Base-by-base conservation (phyloP, 1,140 invertebrate species). In the Orussus abietinus region DNA sequence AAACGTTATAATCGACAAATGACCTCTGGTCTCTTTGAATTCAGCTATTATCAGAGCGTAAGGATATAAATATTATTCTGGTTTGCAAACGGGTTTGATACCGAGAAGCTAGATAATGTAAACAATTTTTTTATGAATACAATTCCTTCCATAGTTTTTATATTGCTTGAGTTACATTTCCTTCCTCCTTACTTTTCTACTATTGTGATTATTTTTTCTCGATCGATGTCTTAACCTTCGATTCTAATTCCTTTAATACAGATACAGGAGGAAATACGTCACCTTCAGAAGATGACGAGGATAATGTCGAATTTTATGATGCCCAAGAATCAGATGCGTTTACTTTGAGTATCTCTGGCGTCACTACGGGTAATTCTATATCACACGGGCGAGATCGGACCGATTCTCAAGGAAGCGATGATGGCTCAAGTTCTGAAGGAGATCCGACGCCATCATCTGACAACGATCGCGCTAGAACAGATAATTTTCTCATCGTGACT, bases 231-330 rank as follows among this genome's bases (percentile, higher is more conserved):
- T 25, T n/a, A n/a, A n/a, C n/a, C n/a, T n/a, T 22, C 22, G 18
- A 29, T 43, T 43, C n/a, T 42, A 34, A 33, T 40, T 41, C 25
- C 11, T 35, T 51, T 50, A 44, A 18, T 40, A 14, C 28, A 73
- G 70, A 72, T 62, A 58, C 66, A 41, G 51, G 57, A 33, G 65
- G 68, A 10, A 75, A 70, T 65, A 68, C 72, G 69, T 83, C 80
- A 58, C 86, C 75, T 62, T 79, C 72, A 28, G 85, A 86, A 39
- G 88, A 89, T 64, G 91, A 95, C 62, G 93, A 96, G 38, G 92
- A 96, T 46, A 83, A 83, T 67, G 70, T 57, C 5, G 90, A 92
- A 55, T 98, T 95, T 74, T 94, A 90, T 64, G 93, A 96, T 76
- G 92, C 92, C 2, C 77, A 87, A 69, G 86, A 87, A 57, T 81